Percentiles rank a stretch among this genome's conserved stretches.
Evolutionary conservation across 2,797 vertebrate species (phyloP).

Genomic region (Malurus splendens): DNA sequence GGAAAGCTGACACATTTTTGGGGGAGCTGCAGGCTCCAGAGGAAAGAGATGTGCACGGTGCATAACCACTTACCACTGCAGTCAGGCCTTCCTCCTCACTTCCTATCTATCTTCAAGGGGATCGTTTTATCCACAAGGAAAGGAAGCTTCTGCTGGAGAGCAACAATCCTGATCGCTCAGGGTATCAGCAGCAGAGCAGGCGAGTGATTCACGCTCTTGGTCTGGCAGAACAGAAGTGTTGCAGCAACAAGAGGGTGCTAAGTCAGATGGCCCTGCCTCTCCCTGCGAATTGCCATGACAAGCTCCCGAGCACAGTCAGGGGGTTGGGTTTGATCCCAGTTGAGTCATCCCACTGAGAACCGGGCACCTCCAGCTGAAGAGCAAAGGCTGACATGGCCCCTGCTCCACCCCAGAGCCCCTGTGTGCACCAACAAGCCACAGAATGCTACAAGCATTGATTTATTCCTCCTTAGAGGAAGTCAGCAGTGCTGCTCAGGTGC

Average conservation of each 20-base stretch:
- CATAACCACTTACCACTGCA: fast-evolving
- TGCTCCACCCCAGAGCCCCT: background rate
- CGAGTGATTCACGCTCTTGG: background rate
- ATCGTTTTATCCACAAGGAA: background rate
- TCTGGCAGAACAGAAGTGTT: background rate
- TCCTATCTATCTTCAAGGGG: background rate
- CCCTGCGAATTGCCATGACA: background rate
- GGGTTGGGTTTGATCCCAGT: background rate
- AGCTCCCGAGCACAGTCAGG: background rate
- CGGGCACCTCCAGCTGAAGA: background rate
- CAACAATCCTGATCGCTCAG: background rate
- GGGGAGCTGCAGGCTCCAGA: background rate
- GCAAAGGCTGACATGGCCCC: fast-evolving
- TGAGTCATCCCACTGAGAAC: background rate
- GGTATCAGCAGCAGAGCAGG: background rate
- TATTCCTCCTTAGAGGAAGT: background rate
- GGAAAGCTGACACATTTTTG: background rate
- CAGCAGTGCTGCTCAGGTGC: background rate
- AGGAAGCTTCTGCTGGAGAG: background rate
- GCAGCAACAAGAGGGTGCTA: background rate
- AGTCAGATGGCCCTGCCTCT: background rate
- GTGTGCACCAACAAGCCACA: fast-evolving
- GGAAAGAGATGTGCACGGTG: too few species aligned
- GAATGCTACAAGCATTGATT: background rate
- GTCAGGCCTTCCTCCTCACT: background rate